Evolutionary conservation across 2,113 vertebrate species (phyloP).

Genomic region (Amblyornis subalaris): DNA sequence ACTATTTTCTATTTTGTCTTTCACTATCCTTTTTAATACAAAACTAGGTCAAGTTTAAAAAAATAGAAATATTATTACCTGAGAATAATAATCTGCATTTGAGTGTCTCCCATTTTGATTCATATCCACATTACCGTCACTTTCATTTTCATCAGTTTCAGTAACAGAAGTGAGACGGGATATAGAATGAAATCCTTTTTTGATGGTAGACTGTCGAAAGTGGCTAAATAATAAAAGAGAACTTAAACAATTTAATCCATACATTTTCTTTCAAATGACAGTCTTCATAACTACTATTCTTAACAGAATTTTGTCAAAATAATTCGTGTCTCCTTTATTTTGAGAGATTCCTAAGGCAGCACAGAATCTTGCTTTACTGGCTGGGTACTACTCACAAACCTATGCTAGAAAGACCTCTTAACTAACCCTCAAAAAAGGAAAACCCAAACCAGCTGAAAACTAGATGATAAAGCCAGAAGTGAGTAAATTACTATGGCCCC

Average conservation of each 20-base stretch:
- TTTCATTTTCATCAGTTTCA: slow-evolving; percentile 75
- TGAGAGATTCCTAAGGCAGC: not conserved
- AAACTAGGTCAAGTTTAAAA: not conserved
- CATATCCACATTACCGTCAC: not conserved
- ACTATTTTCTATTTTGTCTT: not conserved
- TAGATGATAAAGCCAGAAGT: not conserved
- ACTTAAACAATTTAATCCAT: not conserved
- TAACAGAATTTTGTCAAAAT: not conserved
- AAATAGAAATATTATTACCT: slow-evolving; percentile 68
- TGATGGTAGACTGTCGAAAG: slow-evolving; percentile 29
- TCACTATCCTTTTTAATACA: not conserved
- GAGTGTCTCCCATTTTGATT: not conserved
- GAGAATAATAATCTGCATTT: slow-evolving; percentile 14
- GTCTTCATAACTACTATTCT: not conserved
- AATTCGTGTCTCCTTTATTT: not conserved
- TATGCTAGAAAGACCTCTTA: not conserved
- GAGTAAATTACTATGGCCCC: not conserved
- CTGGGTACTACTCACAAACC: not conserved
- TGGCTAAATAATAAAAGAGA: slow-evolving; percentile 55
- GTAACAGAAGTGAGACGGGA: slow-evolving; percentile 63
- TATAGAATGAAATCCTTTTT: slow-evolving; percentile 19
- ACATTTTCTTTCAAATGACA: not conserved
- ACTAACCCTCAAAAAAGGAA: not conserved
- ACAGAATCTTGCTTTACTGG: not conserved
- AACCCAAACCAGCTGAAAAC: not conserved